Base-by-base conservation (phyloP, 2,888 invertebrate species). In the Creontiades dilutus region DNA sequence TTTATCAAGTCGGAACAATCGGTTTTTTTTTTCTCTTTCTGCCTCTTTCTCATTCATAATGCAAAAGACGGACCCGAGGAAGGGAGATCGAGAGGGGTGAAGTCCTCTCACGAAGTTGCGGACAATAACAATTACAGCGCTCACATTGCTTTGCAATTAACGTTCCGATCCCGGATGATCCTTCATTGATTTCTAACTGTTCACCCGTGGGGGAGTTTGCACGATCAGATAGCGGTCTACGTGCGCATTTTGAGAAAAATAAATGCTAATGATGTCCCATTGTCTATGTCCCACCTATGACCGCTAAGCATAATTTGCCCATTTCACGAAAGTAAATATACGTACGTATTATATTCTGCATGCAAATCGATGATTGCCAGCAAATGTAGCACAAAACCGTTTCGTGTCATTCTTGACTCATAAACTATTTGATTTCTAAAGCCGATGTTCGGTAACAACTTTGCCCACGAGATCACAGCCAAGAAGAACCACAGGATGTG, bases 1-100 rank as follows among this genome's bases (percentile, higher is more conserved):
- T 86, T 86, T 86, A 86, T 86, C 86, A 86, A 75, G 86, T 86
- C 76, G 68, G 14, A 86, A 86, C 75, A 86, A 86, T 86, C 86
- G 86, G 27, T 46, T 61, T 61, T 61, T 68, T 68, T 68, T 46
- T 61, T 61, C n/a, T 68, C 23, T 68, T 68, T 76, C 86, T 23
- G 47, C 47, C 47, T 86, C 76, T 37, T 86, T 86, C 86, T 86
- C 86, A 86, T 86, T 86, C 86, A 86, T 86, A 86, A 86, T 86
- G 86, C 86, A 86, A 76, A 86, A 86, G 86, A 86, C 46, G 76
- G 57, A 16, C 23, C 27, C 12, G 16, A 2, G 52, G 23, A 46
- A 23, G 68, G 68, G 9, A 68, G 68, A 68, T 68, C 68, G 23
- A 12, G 68, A 23, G 68, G 68, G 23, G 68, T 2, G 68, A 13